Evolutionary conservation across 2,113 vertebrate species (phyloP), one percentile per base, ranked within the genome.

Genomic region (Lathamus discolor): DNA sequence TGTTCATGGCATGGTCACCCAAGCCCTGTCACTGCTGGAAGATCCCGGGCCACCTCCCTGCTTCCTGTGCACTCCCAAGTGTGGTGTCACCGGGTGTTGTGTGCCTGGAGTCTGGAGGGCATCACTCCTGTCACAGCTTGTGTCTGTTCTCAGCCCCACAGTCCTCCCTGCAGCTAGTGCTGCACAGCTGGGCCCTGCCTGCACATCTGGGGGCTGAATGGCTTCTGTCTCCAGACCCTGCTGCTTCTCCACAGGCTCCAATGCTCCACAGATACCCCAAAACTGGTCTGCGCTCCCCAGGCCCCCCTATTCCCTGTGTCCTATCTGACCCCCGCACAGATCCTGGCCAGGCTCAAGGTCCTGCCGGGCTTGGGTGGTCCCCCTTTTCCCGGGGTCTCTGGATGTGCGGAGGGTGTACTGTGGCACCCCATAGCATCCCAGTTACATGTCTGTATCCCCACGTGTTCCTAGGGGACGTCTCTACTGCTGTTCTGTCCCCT

Each of bases 391-490:
- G 0, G n/a, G 16, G 41, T 28, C 22, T 39, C 19, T 54, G 62
- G 44, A 19, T 2, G 0, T 54, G 29, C 3, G 4, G 13, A 49
- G 6, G 6, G 24, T 7, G 6, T 57, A 18, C 8, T 51, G 9
- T 39, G 33, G 3, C 24, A 31, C 8, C 22, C 52, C 49, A 9
- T 3, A 69, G 78, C 48, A 88, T 27, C 57, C 35, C 39, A 48
- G 43, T 37, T 35, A 43, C 25, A 22, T 0, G 1, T 39, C 39
- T 20, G 7, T 1, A 0, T 74, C 76, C 51, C 37, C 24, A 24
- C 0, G 0, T 10, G 14, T 82, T 43, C 57, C 39, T 1, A 3
- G 29, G 55, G 63, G 11, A 74, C 37, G 20, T 79, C 59, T 43
- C 63, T 7, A 4, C 31, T 62, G 59, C 63, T 88, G 12, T 93